Conservation (phyloP, 2,113 vertebrate species). For the Lathamus discolor region DNA sequence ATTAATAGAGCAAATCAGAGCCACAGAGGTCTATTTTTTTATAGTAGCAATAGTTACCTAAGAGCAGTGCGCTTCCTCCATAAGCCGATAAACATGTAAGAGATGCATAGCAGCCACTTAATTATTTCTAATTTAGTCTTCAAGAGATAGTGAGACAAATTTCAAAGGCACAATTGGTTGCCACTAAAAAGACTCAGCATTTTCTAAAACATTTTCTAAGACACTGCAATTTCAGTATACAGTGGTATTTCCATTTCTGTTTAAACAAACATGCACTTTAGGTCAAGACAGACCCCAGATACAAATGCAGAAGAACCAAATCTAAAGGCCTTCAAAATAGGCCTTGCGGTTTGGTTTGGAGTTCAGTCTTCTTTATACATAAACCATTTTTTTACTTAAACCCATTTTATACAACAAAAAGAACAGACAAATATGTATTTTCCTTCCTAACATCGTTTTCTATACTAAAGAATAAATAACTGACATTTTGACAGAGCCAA, state of each 20-base stretch:
- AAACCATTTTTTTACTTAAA: background rate
- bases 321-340: background rate
- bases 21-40: background rate
- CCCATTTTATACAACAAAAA: background rate
- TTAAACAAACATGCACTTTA: background rate
- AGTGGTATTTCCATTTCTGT: background rate
- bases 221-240: background rate
- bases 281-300: background rate
- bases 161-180: background rate
- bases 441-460: background rate
- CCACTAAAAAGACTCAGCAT: background rate
- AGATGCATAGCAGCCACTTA: background rate
- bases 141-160: background rate
- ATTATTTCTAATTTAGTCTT: constrained; percentile 11
- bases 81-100: background rate
- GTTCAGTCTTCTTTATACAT: background rate
- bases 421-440: background rate
- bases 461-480: background rate
- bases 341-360: background rate
- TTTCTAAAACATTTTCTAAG: background rate
- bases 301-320: background rate
- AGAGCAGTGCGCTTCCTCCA: background rate
- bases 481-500: background rate
- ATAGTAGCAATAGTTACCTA: background rate
- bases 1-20: background rate